Conservation (phyloP, 2,113 vertebrate species). For the Oenanthe melanoleuca region DNA sequence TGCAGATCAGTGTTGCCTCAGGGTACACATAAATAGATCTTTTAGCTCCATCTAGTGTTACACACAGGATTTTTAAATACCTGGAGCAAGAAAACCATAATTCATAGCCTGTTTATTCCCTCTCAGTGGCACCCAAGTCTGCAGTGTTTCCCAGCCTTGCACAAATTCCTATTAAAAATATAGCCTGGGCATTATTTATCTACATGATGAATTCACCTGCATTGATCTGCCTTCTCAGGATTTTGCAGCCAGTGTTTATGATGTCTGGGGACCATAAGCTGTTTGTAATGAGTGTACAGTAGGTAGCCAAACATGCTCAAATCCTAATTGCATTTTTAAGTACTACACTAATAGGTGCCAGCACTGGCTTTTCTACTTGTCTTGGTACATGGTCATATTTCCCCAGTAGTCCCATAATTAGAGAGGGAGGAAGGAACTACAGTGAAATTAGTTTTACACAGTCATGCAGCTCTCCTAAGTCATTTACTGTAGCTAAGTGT, state of each 20-base stretch:
- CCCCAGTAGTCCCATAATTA: neutral
- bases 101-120: neutral
- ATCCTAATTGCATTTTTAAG: neutral
- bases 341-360: neutral
- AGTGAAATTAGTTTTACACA: neutral
- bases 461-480: neutral
- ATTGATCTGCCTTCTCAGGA: neutral
- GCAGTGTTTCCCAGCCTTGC: neutral
- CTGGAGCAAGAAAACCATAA: neutral
- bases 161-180: neutral
- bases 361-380: neutral
- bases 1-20: neutral
- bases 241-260: neutral
- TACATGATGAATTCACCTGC: neutral
- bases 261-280: neutral
- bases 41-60: constrained; percentile 73
- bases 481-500: neutral
- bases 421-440: neutral
- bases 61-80: neutral
- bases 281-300: neutral
- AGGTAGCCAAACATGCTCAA: neutral
- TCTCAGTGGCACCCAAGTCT: fast-evolving
- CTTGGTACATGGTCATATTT: neutral
- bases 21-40: neutral
- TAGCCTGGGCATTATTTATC: neutral